phyloP scores from a whole-genome alignment of 2,797 vertebrate genomes.

The Smutsia temminckii region DNA sequence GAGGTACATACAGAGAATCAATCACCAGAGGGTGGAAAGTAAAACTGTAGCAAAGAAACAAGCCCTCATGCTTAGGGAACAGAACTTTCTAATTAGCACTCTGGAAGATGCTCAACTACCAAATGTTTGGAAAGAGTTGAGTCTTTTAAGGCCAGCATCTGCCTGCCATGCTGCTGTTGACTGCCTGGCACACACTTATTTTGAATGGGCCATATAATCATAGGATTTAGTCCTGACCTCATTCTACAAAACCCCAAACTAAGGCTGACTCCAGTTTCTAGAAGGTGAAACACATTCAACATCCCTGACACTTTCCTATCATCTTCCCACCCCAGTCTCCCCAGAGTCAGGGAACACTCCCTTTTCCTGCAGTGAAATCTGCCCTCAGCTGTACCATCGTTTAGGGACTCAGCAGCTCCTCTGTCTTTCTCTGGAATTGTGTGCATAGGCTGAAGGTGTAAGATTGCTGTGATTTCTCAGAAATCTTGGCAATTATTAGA shows the following conservation, averaged over 20 bases:
- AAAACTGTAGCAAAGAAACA: background rate
- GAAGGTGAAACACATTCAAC: background rate
- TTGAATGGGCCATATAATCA: background rate
- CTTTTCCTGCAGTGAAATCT: background rate
- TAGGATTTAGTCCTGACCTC: background rate
- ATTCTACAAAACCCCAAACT: background rate
- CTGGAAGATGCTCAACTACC: background rate
- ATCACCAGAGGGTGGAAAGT: background rate
- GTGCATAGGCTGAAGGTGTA: background rate
- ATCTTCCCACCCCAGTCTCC: background rate
- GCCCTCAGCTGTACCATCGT: background rate
- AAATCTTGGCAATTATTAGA: background rate
- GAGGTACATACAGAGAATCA: background rate
- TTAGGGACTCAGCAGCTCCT: background rate
- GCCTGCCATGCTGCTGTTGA: background rate
- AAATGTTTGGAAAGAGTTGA: constrained; percentile 31
- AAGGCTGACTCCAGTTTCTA: background rate
- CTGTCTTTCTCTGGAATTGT: background rate
- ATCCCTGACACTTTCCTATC: background rate
- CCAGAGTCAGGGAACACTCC: background rate
- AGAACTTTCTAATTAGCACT: constrained; percentile 2
- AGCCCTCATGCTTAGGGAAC: background rate
- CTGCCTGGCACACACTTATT: background rate
- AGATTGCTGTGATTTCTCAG: background rate
- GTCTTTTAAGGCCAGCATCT: constrained; percentile 26